A percentile compares a stretch with the other conserved stretches of the same genome.
These are phyloP conservation scores for Caenorhabditis latens DNA, from an alignment of 1,140 invertebrate genomes.

Conservation along the genomic window DNA sequence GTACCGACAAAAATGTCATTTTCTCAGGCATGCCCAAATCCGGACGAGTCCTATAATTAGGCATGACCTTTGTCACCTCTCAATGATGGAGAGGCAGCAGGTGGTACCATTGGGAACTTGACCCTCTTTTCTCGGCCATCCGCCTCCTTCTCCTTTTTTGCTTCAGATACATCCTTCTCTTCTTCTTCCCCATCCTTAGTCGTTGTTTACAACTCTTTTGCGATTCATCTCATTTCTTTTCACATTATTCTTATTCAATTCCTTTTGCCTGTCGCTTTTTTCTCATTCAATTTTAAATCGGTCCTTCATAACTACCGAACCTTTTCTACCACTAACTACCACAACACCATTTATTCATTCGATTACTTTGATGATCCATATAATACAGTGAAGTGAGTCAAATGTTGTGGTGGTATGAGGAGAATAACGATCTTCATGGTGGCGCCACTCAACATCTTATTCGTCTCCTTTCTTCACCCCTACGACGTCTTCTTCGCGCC, in stretches of 20 bases:
- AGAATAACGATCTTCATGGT: conserved; percentile 30
- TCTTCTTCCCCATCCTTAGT: neutral
- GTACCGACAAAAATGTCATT: neutral
- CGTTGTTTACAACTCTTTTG: conserved; percentile 15
- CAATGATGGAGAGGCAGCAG: conserved; percentile 44
- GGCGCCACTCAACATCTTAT: conserved; percentile 53
- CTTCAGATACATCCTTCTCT: neutral
- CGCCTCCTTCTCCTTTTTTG: neutral
- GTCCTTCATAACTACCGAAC: neutral
- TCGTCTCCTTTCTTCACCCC: neutral
- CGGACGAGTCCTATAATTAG: conserved; percentile 23
- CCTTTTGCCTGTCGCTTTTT: neutral
- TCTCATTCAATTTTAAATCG: neutral
- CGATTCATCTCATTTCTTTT: neutral
- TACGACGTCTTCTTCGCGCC: conserved; percentile 33
- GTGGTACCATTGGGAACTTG: conserved; percentile 52
- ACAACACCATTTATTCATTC: conserved; percentile 47
- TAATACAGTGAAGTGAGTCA: conserved; percentile 49
- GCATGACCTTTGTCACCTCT: conserved; percentile 53
- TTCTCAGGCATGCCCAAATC: conserved; percentile 10
- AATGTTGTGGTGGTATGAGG: neutral
- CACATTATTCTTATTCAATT: neutral
- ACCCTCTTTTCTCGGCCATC: conserved; percentile 38
- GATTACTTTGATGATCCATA: conserved; percentile 39
- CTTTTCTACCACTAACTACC: neutral